Percentiles rank a stretch among this genome's conserved stretches.
Evolutionary conservation across 2,113 vertebrate species (phyloP).

Genomic region (Myotis lucifugus): DNA sequence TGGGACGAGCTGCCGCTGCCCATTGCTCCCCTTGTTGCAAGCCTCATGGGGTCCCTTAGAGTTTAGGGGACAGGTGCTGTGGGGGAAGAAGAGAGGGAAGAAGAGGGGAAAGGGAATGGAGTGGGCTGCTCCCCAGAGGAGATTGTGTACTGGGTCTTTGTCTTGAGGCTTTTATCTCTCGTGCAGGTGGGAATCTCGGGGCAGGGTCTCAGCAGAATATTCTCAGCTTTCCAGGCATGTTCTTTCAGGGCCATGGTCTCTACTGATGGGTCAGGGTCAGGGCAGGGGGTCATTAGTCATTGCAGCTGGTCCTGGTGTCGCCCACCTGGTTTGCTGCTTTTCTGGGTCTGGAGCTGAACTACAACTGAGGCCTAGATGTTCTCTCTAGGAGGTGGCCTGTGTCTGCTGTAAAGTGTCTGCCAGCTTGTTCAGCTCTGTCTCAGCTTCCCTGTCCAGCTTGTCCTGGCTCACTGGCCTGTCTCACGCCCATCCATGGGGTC

Average conservation of each 20-base stretch:
- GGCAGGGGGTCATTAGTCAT: not conserved
- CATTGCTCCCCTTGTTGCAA: not conserved
- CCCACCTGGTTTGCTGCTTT: not conserved
- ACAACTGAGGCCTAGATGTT: not conserved
- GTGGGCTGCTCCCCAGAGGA: not conserved
- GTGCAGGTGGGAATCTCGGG: not conserved
- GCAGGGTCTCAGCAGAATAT: no score
- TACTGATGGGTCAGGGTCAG: not conserved
- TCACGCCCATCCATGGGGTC: rapidly evolving
- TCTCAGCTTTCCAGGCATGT: not conserved
- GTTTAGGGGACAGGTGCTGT: not conserved
- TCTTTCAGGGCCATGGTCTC: not conserved
- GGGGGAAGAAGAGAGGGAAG: not conserved
- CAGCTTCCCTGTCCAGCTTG: not conserved
- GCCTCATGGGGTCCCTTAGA: not conserved
- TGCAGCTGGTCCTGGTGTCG: not conserved
- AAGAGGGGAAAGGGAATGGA: no score
- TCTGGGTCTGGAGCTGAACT: not conserved
- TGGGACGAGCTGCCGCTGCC: not conserved
- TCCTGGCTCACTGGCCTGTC: no score
- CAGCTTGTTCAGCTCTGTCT: not conserved
- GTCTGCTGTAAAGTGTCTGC: not conserved
- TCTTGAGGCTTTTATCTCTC: not conserved
- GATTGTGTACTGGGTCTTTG: not conserved
- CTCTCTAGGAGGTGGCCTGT: not conserved